Conservation (phyloP, 2,888 invertebrate genomes). For the Acronicta alni region DNA sequence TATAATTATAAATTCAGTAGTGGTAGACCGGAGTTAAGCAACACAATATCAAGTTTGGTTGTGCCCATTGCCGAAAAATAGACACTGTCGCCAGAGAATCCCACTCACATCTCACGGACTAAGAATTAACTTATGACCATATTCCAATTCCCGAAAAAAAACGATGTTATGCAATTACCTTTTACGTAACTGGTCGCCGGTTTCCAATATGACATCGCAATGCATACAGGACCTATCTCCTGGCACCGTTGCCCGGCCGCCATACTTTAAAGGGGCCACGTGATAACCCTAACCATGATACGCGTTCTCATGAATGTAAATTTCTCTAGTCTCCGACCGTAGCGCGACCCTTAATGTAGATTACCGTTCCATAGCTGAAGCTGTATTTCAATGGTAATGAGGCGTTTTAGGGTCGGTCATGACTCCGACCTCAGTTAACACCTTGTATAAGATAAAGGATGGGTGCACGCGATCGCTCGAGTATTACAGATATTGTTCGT, state of each 20-base stretch:
- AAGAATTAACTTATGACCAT: too few species aligned
- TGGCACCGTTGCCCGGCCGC: conserved; percentile 63
- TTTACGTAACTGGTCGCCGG: background rate
- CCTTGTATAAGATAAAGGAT: conserved; percentile 55
- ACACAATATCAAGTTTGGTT: too few species aligned
- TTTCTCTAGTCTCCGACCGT: conserved; percentile 30
- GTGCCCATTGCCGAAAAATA: too few species aligned
- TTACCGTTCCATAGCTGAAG: conserved; percentile 49
- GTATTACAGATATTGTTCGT: conserved; percentile 31
- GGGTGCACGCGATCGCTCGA: conserved; percentile 40
- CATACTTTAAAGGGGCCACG: conserved; percentile 72
- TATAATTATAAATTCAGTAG: too few species aligned
- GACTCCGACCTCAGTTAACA: conserved; percentile 56
- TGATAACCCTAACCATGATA: conserved; percentile 75
- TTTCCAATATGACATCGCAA: conserved; percentile 12
- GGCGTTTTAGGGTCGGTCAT: conserved; percentile 52
- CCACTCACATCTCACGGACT: too few species aligned
- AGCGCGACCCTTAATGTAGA: conserved; percentile 52
- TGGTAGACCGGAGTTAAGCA: too few species aligned
- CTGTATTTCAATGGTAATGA: conserved; percentile 56
- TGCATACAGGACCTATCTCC: conserved; percentile 18
- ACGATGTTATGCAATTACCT: background rate
- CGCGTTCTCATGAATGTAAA: conserved; percentile 72
- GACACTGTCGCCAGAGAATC: too few species aligned
- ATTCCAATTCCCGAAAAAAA: background rate